A percentile compares a stretch with the other conserved stretches of the same genome.
Conservation (phyloP, 1,140 invertebrate species). For the Panagrolaimus sp. region DNA sequence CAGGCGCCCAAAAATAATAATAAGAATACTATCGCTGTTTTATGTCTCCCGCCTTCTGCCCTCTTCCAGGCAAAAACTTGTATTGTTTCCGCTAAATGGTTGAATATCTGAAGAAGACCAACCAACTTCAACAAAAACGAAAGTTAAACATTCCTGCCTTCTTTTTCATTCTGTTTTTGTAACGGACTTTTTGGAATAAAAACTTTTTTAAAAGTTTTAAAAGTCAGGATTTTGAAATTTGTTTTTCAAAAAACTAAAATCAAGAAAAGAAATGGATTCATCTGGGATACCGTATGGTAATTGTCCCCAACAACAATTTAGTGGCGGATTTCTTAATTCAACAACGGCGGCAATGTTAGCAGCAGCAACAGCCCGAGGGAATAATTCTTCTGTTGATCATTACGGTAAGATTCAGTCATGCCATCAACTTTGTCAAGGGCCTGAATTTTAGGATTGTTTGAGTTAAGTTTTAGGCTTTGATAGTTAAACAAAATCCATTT, state of each 20-base stretch:
- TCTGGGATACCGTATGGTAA: too few relatives aligned
- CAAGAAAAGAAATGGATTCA: neutral
- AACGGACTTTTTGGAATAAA: neutral
- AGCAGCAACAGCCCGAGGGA: neutral
- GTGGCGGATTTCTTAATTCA: slow-evolving; percentile 2
- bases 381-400: neutral
- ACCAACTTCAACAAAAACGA: too few relatives aligned
- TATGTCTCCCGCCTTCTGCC: too few relatives aligned
- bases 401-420: too few relatives aligned
- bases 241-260: neutral
- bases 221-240: neutral
- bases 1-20: neutral
- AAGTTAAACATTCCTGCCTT: too few relatives aligned
- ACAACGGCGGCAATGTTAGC: slow-evolving; percentile 9
- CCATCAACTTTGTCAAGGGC: too few relatives aligned
- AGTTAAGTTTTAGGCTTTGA: too few relatives aligned
- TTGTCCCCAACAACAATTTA: slow-evolving; percentile 1
- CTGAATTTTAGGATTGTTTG: too few relatives aligned
- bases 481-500: too few relatives aligned
- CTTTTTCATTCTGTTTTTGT: neutral
- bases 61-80: too few relatives aligned
- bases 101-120: slow-evolving; percentile 3
- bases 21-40: neutral
- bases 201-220: neutral
- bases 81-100: neutral